A percentile compares a stretch with the other conserved stretches of the same genome.
Conservation (phyloP, 2,113 vertebrate species). For the Myrmecophaga tridactyla region DNA sequence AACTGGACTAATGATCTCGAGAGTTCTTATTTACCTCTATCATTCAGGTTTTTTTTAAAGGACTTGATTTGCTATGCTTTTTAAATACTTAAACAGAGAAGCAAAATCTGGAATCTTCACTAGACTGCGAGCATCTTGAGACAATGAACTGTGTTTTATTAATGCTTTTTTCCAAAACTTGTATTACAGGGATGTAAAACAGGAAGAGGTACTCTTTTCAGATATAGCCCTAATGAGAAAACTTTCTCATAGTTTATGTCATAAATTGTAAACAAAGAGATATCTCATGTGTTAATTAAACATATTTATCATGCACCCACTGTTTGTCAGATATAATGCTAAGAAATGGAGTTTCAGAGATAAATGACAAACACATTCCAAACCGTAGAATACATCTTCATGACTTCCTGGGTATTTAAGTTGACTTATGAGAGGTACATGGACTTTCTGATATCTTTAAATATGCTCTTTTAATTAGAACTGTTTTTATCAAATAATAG, state of each 20-base stretch:
- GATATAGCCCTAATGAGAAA: neutral
- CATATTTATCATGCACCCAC: neutral
- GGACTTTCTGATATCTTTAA: neutral
- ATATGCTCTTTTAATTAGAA: neutral
- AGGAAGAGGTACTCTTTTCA: neutral
- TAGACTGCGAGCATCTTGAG: neutral
- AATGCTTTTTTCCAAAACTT: neutral
- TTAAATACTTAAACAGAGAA: neutral
- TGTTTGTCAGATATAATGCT: neutral
- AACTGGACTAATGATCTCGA: neutral
- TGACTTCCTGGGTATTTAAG: neutral
- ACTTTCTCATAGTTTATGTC: neutral
- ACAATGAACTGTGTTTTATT: neutral
- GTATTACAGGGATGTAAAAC: neutral
- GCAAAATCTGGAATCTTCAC: neutral
- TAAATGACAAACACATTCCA: neutral
- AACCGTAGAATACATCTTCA: neutral
- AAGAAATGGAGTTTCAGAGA: neutral
- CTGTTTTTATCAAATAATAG: neutral
- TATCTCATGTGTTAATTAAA: neutral
- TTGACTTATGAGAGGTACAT: no score
- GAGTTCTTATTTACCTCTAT: neutral
- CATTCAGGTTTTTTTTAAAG: neutral
- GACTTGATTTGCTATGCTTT: neutral
- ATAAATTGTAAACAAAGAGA: neutral